phyloP scores from a whole-genome alignment of 2,888 invertebrate species.

The Pachliopta kotzebuea region DNA sequence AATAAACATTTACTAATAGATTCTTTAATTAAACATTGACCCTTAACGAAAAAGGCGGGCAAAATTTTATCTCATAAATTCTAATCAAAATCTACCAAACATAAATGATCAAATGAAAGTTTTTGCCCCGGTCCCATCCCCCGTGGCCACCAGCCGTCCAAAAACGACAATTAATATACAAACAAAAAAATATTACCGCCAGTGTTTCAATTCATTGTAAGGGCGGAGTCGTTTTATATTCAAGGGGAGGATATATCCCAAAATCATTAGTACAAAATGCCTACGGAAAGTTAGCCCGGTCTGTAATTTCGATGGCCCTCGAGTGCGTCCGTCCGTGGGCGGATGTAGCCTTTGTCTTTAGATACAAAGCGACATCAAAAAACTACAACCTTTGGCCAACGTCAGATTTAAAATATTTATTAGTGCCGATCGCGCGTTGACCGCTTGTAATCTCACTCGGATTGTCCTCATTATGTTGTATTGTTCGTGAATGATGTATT shows the following conservation, averaged over 20 bases:
- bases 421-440: conserved; percentile 58
- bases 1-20: conserved; percentile 19
- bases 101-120: conserved; percentile 33
- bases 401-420: conserved; percentile 71
- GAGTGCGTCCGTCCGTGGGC: conserved; percentile 60
- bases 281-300: conserved; percentile 61
- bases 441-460: conserved; percentile 62
- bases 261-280: conserved; percentile 79
- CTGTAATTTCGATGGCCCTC: conserved; percentile 71
- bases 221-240: conserved; percentile 78
- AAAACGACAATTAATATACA: conserved; percentile 77
- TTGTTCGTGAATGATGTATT: conserved; percentile 63
- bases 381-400: conserved; percentile 49
- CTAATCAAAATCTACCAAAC: conserved; percentile 32
- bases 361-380: conserved; percentile 51
- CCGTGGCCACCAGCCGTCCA: conserved; percentile 59
- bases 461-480: conserved; percentile 58
- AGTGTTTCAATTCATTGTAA: conserved; percentile 77
- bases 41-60: conserved; percentile 10
- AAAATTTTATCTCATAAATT: conserved; percentile 26
- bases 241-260: conserved; percentile 77
- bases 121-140: conserved; percentile 42
- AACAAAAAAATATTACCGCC: conserved; percentile 58
- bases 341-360: conserved; percentile 75
- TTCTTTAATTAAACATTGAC: conserved; percentile 16